Percentiles rank a stretch among this genome's conserved stretches.
phyloP scores from a whole-genome alignment of 1,140 invertebrate genomes.

The Drosophila aff. region DNA sequence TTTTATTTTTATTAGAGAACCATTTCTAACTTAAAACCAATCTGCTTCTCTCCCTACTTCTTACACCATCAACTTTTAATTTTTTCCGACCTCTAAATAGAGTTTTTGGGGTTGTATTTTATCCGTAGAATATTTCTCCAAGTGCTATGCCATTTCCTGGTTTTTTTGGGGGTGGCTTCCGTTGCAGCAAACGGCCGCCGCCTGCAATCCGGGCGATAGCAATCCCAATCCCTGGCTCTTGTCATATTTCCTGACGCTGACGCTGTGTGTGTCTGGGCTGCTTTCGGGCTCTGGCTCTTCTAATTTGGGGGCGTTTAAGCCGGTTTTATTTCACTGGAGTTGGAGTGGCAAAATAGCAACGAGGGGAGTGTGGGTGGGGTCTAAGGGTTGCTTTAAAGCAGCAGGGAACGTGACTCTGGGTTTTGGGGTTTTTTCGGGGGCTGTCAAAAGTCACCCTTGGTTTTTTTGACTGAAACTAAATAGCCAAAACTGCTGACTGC shows the following conservation, averaged over 20 bases:
- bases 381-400: slow-evolving; percentile 79
- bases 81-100: background rate
- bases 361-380: slow-evolving; percentile 5
- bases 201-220: slow-evolving; percentile 64
- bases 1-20: background rate
- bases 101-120: background rate
- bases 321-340: slow-evolving; percentile 38
- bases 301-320: slow-evolving; percentile 78
- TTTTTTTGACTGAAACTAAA: slow-evolving; percentile 62
- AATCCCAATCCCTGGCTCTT: slow-evolving; percentile 55
- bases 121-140: background rate
- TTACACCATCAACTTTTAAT: background rate
- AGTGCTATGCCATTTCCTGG: slow-evolving; percentile 12
- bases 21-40: background rate
- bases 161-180: slow-evolving; percentile 60
- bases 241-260: slow-evolving; percentile 68
- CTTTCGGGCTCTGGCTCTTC: slow-evolving; percentile 43
- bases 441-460: slow-evolving; percentile 73
- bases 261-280: slow-evolving; percentile 14
- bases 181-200: slow-evolving; percentile 58
- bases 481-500: slow-evolving; percentile 67
- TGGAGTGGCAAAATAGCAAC: slow-evolving; percentile 14
- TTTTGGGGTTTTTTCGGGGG: slow-evolving; percentile 34
- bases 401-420: slow-evolving; percentile 62
- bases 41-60: background rate